A percentile compares a stretch with the other conserved stretches of the same genome.
phyloP scores from a whole-genome alignment of 2,113 vertebrate genomes.

The Ptilonorhynchus violaceus region DNA sequence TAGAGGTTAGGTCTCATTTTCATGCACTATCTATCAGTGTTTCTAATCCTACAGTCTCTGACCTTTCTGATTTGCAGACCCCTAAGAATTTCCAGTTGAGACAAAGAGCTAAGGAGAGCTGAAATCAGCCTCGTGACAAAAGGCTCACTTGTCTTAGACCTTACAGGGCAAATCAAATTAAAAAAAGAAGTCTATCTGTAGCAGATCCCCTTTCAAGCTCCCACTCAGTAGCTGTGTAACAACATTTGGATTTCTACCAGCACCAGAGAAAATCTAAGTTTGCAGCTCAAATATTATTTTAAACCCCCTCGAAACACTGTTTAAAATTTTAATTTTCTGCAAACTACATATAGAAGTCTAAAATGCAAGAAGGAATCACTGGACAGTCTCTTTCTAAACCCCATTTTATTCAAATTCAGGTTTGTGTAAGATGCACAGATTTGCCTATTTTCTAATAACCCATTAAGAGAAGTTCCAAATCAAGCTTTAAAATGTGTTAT shows the following conservation, averaged over 20 bases:
- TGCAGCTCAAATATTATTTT: neutral
- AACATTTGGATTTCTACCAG: neutral
- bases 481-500: slow-evolving; percentile 67
- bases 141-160: neutral
- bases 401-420: neutral
- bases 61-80: slow-evolving; percentile 54
- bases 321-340: neutral
- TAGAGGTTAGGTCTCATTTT: slow-evolving; percentile 48
- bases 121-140: neutral
- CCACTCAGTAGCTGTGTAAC: accelerated
- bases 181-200: neutral
- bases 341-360: neutral
- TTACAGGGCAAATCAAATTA: neutral
- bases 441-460: slow-evolving; percentile 36
- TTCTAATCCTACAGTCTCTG: slow-evolving; percentile 5
- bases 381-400: neutral
- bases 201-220: neutral
- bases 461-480: slow-evolving; percentile 54
- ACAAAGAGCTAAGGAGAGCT: slow-evolving; percentile 34
- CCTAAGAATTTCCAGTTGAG: slow-evolving; percentile 43
- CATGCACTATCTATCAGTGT: slow-evolving; percentile 53
- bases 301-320: neutral
- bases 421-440: neutral
- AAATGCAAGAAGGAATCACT: neutral
- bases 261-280: neutral